Base-by-base conservation (phyloP, 2,113 vertebrate genomes). In the Narcine bancroftii region DNA sequence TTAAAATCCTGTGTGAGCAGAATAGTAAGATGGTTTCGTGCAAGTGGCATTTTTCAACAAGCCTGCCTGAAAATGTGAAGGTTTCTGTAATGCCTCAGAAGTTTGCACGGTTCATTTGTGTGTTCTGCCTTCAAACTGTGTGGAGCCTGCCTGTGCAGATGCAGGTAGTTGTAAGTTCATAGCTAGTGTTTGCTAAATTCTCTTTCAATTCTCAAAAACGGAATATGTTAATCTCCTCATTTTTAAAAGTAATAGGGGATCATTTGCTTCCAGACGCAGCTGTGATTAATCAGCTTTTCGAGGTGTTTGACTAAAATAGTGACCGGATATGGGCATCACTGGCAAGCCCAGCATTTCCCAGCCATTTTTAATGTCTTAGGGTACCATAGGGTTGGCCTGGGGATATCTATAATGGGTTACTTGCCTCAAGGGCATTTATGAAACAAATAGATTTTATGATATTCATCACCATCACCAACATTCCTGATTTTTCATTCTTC, bases 1-100 rank as follows among this genome's bases (percentile, higher is more conserved):
- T 50, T 50, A 81, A 81, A 81, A 81, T 81, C 24, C 77, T 81
- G 77, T 81, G 72, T n/a, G 77, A 81, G 47, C 45, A 53, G 2
- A 77, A 45, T 77, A 3, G 24, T 53, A 26, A 53, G 77, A 29
- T 81, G 11, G 47, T 81, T 81, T 26, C 29, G 77, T 50, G 77
- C 77, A 53, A 3, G 45, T 10, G 10, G 45, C 24, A 11, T 9
- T 81, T 81, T 50, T 81, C 26, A 81, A 11, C 77, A 81, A 26
- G 29, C 77, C 2, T 53, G 29, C 47, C 11, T 81, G 77, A 29
- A 50, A 45, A 81, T 81, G 24, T 81, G 9, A 81, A 33, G 45
- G 45, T 10, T 81, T 81, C 77, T 81, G 33, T 81, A 81, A 33
- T 50, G 45, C 45, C 26, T 53, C 2, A 50, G 47, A 7, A 29